Evolutionary conservation across 2,888 invertebrate genomes (phyloP).

Genomic region (Camponotus fellah): DNA sequence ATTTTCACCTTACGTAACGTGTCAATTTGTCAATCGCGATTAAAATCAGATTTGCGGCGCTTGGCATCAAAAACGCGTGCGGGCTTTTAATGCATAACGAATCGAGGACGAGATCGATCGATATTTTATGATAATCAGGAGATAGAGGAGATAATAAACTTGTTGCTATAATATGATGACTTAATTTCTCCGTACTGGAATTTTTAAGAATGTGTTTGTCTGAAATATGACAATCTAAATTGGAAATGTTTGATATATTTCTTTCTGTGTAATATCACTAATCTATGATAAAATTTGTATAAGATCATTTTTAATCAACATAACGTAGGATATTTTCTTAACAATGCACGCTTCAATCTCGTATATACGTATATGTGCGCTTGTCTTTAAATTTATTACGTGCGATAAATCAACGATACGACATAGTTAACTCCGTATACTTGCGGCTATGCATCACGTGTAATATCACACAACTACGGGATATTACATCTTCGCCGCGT

Average conservation of each 20-base stretch:
- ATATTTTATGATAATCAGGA: constrained; percentile 39
- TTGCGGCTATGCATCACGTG: constrained; percentile 22
- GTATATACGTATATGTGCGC: neutral
- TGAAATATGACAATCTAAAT: neutral
- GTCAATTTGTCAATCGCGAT: constrained; percentile 37
- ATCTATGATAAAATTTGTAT: neutral
- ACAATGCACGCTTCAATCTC: neutral
- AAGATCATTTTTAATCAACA: neutral
- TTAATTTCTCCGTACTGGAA: constrained; percentile 9
- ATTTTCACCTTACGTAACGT: constrained; percentile 29
- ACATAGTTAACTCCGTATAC: constrained; percentile 19
- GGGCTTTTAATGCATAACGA: constrained; percentile 31
- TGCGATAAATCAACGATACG: neutral
- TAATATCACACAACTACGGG: constrained; percentile 15
- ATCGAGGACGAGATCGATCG: constrained; percentile 27
- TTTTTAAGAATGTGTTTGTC: neutral
- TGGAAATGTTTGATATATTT: neutral
- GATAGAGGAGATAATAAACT: constrained; percentile 33
- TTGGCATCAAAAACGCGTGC: neutral
- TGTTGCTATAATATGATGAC: constrained; percentile 13
- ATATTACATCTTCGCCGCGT: constrained; percentile 24
- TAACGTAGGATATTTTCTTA: neutral
- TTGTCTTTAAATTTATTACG: neutral
- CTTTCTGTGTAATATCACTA: neutral
- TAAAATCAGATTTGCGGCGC: neutral